Base-by-base conservation (phyloP, 2,113 vertebrate genomes). In the Oncorhynchus kisutch region DNA sequence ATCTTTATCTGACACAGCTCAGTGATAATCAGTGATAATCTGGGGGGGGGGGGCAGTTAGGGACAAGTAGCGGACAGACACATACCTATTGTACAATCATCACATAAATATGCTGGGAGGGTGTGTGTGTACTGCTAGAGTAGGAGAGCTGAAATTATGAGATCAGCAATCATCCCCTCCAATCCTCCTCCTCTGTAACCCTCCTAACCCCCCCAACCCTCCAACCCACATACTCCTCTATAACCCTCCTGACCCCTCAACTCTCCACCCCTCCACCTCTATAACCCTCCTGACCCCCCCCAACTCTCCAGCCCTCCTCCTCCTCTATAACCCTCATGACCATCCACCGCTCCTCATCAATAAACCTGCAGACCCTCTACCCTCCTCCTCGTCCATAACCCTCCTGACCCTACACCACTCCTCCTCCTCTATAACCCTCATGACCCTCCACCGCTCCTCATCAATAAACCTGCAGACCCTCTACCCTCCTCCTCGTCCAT, bases 121-220 rank as follows among this genome's bases (percentile, higher is more conserved):
- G n/a, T 51, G 18, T 59, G 31, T 57, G 25, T 68, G 25, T 54
- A 8, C 5, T 29, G 18, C 70, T 80, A 84, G 82, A 86, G 74
- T 80, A 81, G 83, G 68, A 76, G 73, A 79, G 72, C 67, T 51
- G 75, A 81, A 78, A 78, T 79, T 62, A 82, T 83, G 84, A 80
- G 73, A 74, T 78, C 49, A 51, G 81, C 81, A 74, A 74, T 78
- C 31, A 31, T 31, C 31, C 81, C 34, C 70, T 78, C 72, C 27
- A 65, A 78, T 71, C 77, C 65, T 9, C 51, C 75, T 34, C 31
- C 74, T 54, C 69, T 34, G 0, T 34, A n/a, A n/a, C n/a, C 31
- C 5, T 34, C 31, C 31, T 34, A 5, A 70, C 74, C 84, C 75
- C 84, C 72, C 3, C 73, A 72, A 77, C 62, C 83, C 57, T 69